Percentiles rank a stretch among this genome's conserved stretches.
Evolutionary conservation across 2,888 invertebrate species (phyloP).

Genomic region (Monopis laevigella): DNA sequence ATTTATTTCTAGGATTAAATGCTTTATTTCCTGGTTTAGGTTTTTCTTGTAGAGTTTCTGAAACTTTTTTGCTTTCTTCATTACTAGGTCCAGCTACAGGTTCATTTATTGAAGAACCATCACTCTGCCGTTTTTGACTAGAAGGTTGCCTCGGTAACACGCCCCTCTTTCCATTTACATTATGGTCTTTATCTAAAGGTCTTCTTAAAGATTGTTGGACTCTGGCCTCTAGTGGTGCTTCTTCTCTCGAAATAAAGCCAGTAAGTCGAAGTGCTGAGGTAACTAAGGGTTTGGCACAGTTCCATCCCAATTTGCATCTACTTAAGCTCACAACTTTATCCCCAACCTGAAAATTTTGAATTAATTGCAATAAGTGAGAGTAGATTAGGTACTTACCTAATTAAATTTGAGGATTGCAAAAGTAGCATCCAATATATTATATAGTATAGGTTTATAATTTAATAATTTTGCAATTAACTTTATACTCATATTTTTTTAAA

Average conservation of each 20-base stretch:
- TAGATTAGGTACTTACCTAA: too few relatives aligned
- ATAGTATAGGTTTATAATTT: too few relatives aligned
- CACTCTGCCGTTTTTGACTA: not conserved
- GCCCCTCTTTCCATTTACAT: conserved; percentile 77
- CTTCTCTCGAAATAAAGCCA: conserved; percentile 43
- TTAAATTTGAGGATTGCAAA: too few relatives aligned
- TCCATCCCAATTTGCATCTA: conserved; percentile 64
- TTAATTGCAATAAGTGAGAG: too few relatives aligned
- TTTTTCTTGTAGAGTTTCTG: not conserved
- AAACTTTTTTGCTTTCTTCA: not conserved
- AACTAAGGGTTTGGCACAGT: conserved; percentile 60
- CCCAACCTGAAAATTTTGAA: conserved; percentile 58
- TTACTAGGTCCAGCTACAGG: conserved; percentile 32
- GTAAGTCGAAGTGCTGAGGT: conserved; percentile 64
- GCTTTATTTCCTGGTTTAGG: conserved; percentile 36
- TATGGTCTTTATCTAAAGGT: conserved; percentile 73
- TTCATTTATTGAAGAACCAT: conserved; percentile 28
- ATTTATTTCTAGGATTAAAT: conserved; percentile 41
- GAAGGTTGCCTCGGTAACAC: conserved; percentile 48
- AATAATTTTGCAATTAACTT: too few relatives aligned
- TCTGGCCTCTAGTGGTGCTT: conserved; percentile 55
- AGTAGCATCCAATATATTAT: too few relatives aligned
- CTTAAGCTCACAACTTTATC: conserved; percentile 81
- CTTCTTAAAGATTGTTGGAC: conserved; percentile 57
- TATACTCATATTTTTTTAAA: not conserved